Conservation (phyloP, 1,140 invertebrate genomes). For the Drosophila ercepeae region DNA sequence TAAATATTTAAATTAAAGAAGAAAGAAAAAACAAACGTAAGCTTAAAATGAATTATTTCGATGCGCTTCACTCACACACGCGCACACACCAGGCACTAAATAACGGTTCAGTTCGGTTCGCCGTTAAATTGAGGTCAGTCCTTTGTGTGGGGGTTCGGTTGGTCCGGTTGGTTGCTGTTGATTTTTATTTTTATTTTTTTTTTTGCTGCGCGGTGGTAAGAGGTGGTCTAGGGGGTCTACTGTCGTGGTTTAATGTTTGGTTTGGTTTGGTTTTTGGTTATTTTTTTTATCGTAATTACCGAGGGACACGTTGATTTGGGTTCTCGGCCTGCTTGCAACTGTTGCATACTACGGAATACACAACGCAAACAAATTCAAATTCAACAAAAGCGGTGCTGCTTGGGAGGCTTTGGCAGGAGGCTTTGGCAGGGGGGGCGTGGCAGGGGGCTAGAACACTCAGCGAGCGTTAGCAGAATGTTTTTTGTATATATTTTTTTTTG, state of each 20-base stretch:
- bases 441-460: conserved; percentile 20
- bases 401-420: conserved; percentile 19
- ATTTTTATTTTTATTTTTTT: background rate
- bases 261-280: background rate
- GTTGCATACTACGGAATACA: conserved; percentile 60
- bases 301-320: conserved; percentile 9
- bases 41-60: conserved; percentile 44
- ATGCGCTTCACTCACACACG: conserved; percentile 51
- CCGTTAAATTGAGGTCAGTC: conserved; percentile 5
- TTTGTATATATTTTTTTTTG: conserved; percentile 12
- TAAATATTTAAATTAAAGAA: conserved; percentile 16
- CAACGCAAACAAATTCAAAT: conserved; percentile 57
- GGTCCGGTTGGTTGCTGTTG: background rate
- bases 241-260: background rate
- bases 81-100: conserved; percentile 66
- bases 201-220: too few species aligned
- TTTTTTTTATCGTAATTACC: conserved; percentile 2
- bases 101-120: conserved; percentile 18
- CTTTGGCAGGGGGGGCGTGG: conserved; percentile 1
- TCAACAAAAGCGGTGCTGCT: conserved; percentile 56
- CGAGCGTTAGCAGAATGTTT: conserved; percentile 30
- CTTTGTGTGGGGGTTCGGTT: background rate
- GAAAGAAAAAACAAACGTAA: conserved; percentile 15
- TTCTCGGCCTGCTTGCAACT: conserved; percentile 52
- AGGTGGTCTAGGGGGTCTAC: background rate